phyloP scores from a whole-genome alignment of 92 coral and sea anemone species.

The Actinostola sp. region DNA sequence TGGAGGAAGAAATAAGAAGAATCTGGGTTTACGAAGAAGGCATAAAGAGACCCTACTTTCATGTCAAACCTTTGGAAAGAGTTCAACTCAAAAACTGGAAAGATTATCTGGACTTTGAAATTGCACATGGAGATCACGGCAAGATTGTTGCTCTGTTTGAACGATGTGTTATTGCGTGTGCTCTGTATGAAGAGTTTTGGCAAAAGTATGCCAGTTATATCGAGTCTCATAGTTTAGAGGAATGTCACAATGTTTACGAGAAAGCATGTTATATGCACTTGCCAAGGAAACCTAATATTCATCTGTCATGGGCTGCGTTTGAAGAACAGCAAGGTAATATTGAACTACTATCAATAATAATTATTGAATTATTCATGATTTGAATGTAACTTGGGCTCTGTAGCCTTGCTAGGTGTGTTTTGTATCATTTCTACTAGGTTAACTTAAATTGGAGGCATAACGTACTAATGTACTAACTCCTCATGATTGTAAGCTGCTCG shows the following conservation, averaged over 20 bases:
- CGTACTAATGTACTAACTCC: no score
- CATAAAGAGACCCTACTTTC: slow-evolving; percentile 95
- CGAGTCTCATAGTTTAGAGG: slow-evolving; percentile 87
- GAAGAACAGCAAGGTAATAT: slow-evolving; percentile 94
- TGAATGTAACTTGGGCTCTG: neutral
- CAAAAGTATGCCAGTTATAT: slow-evolving; percentile 91
- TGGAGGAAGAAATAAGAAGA: slow-evolving; percentile 84
- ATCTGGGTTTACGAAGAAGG: slow-evolving; percentile 97
- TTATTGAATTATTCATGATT: neutral
- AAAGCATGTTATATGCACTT: slow-evolving; percentile 93
- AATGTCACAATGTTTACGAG: slow-evolving; percentile 82
- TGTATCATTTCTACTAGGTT: no score
- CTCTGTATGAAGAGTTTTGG: slow-evolving; percentile 99
- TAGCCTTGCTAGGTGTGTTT: no score
- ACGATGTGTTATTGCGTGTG: slow-evolving; percentile 98
- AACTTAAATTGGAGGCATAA: no score
- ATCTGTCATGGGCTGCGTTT: slow-evolving; percentile 98
- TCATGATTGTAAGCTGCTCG: no score
- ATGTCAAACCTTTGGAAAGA: slow-evolving; percentile 94
- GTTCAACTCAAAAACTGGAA: slow-evolving; percentile 99
- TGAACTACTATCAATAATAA: no score
- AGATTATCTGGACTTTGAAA: slow-evolving; percentile 94
- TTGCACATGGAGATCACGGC: slow-evolving; percentile 77
- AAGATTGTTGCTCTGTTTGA: slow-evolving; percentile 89
- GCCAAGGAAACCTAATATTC: slow-evolving; percentile 86